These are phyloP conservation scores for Ectemnius cavifrons DNA, from an alignment of 2,888 invertebrate genomes.

Conservation along the genomic window DNA sequence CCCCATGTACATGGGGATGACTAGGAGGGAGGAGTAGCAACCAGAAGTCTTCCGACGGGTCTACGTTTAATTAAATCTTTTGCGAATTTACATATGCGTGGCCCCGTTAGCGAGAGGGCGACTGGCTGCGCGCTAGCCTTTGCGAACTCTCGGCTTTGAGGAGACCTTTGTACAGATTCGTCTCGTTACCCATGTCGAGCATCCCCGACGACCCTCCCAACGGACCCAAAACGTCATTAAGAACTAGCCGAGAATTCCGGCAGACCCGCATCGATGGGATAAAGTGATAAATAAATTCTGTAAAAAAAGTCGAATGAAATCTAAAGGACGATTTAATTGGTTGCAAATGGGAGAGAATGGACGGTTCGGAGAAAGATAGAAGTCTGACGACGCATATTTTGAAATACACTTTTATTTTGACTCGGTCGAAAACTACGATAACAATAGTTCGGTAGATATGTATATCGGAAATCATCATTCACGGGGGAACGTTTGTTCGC, in stretches of 20 bases:
- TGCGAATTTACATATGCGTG: slow-evolving; percentile 73
- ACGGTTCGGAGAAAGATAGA: slow-evolving; percentile 23
- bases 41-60: slow-evolving; percentile 55
- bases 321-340: not conserved
- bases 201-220: slow-evolving; percentile 9
- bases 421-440: slow-evolving; percentile 77
- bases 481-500: slow-evolving; percentile 29
- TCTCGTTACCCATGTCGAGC: slow-evolving; percentile 53
- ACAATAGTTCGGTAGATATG: slow-evolving; percentile 77
- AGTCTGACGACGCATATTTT: slow-evolving; percentile 61
- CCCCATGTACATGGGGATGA: slow-evolving; percentile 19
- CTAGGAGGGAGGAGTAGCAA: slow-evolving; percentile 18
- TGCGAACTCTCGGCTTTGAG: slow-evolving; percentile 56
- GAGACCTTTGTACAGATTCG: slow-evolving; percentile 72
- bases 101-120: slow-evolving; percentile 45
- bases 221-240: slow-evolving; percentile 33
- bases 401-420: slow-evolving; percentile 77
- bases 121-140: slow-evolving; percentile 62
- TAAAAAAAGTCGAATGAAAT: not conserved
- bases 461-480: slow-evolving; percentile 72
- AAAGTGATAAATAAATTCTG: too few relatives aligned
- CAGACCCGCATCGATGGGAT: too few relatives aligned
- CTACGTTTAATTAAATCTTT: slow-evolving; percentile 76
- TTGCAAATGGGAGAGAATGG: not conserved
- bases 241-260: not conserved